Evolutionary conservation across 2,888 invertebrate genomes (phyloP).

Genomic region (Unio delphinus): DNA sequence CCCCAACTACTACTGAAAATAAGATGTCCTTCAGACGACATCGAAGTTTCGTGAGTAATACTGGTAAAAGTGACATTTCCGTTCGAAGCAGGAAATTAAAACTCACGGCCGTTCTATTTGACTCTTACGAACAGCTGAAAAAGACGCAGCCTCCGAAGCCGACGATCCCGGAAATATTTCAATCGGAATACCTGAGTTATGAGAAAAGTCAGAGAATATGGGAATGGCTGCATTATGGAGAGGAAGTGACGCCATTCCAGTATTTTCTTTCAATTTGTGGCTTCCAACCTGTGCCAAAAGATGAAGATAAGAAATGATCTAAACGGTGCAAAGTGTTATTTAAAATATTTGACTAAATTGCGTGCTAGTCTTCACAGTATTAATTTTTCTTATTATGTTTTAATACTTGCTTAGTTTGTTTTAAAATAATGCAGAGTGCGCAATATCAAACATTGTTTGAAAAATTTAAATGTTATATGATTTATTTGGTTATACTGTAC

Average conservation of each 20-base stretch:
- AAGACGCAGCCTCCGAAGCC: slow-evolving; percentile 46
- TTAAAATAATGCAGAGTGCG: too few species aligned
- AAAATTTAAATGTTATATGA: too few species aligned
- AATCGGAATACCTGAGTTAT: slow-evolving; percentile 44
- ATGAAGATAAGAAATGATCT: too few species aligned
- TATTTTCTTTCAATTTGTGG: slow-evolving; percentile 63
- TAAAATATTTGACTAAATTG: too few species aligned
- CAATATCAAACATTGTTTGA: too few species aligned
- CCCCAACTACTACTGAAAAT: slow-evolving; percentile 2
- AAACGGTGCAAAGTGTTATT: too few species aligned
- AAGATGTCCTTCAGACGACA: slow-evolving; percentile 13
- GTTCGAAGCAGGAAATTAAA: not conserved
- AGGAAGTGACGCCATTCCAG: slow-evolving; percentile 56
- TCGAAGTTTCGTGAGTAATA: slow-evolving; percentile 10
- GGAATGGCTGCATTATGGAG: slow-evolving; percentile 64
- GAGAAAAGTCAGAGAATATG: slow-evolving; percentile 57
- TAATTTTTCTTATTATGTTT: too few species aligned
- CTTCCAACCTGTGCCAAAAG: slow-evolving; percentile 5
- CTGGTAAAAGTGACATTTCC: not conserved
- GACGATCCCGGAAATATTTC: slow-evolving; percentile 38
- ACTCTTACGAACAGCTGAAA: slow-evolving; percentile 46
- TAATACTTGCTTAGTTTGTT: too few species aligned
- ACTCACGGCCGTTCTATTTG: slow-evolving; percentile 38
- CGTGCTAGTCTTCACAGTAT: too few species aligned
- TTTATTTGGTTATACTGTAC: too few species aligned